phyloP scores from a whole-genome alignment of 2,113 vertebrate genomes.

The Nesospiza acunhae region DNA sequence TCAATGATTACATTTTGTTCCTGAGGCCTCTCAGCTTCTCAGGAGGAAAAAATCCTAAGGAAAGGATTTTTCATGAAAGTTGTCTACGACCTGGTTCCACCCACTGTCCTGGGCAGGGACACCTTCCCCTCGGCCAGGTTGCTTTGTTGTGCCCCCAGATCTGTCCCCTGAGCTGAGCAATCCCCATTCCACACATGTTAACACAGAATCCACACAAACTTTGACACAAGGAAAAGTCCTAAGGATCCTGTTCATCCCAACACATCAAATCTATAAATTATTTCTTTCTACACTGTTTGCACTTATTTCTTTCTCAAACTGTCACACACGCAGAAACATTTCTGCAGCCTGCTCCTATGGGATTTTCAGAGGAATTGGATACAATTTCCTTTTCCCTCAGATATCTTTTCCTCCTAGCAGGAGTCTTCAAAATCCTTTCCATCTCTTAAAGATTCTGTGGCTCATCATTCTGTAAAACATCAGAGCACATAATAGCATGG shows the following conservation, averaged over 20 bases:
- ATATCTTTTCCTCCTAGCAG: background rate
- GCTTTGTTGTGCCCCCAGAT: background rate
- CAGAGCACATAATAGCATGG: background rate
- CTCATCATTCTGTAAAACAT: background rate
- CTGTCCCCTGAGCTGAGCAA: background rate
- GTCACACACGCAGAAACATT: accelerated
- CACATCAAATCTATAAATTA: background rate
- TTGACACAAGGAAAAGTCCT: background rate
- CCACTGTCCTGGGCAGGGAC: background rate
- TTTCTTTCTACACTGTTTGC: background rate
- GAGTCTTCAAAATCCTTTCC: background rate
- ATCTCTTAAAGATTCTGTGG: background rate
- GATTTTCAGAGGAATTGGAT: background rate
- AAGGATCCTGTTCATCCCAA: background rate
- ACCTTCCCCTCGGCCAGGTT: accelerated
- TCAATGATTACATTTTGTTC: too few species aligned
- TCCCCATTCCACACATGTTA: background rate
- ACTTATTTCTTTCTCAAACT: background rate
- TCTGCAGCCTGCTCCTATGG: background rate
- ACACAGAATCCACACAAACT: background rate
- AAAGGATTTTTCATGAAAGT: too few species aligned
- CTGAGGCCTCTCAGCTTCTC: too few species aligned
- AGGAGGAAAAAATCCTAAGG: too few species aligned
- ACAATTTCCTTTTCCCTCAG: background rate
- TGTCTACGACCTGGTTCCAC: too few species aligned